Base-by-base conservation (phyloP, 2,888 invertebrate genomes). In the Dryococelus australis region DNA sequence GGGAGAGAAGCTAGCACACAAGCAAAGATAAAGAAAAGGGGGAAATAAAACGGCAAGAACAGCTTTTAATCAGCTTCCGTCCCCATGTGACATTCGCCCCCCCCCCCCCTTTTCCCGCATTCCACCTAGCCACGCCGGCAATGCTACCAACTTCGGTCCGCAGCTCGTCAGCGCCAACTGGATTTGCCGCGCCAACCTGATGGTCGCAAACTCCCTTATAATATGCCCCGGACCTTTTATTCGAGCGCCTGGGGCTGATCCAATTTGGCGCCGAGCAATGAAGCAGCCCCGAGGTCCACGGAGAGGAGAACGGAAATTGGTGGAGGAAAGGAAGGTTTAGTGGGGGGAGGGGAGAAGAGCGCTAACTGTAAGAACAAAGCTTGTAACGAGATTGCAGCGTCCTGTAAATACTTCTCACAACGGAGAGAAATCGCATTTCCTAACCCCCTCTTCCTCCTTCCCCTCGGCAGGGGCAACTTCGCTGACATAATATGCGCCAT, bases 261-360 rank as follows among this genome's bases (percentile, higher is more conserved):
- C 83, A 83, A 83, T 83, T 83, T 83, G 83, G 27, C 35, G 28
- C 35, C 35, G 83, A 43, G 83, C 28, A 28, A 83, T 83, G 83
- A 83, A 83, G 83, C 83, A 83, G 28, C 83, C 83, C 27, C 26
- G 24, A 83, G 28, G 43, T 24, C 83, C 43, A 83, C 87, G 43
- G 86, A 87, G 87, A 86, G 88, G 87, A 87, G 87, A 87, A 86
- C 89, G 88, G 85, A 85, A 26, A 28, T 79, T 13, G 87, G 84
- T 35, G 84, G 26, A 79, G 86, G 12, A n/a, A 84, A 78, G 83
- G 88, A 89, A 90, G 88, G 88, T 43, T n/a, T n/a, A n/a, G 87
- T 0, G 28, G 24, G 0, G 83, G 83, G 28, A 27, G 12, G 35
- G 83, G 43, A 24, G 35, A n/a, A n/a, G n/a, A 28, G 28, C 83